Evolutionary conservation across 2,888 invertebrate species (phyloP).

Genomic region (Andrena bucephala): DNA sequence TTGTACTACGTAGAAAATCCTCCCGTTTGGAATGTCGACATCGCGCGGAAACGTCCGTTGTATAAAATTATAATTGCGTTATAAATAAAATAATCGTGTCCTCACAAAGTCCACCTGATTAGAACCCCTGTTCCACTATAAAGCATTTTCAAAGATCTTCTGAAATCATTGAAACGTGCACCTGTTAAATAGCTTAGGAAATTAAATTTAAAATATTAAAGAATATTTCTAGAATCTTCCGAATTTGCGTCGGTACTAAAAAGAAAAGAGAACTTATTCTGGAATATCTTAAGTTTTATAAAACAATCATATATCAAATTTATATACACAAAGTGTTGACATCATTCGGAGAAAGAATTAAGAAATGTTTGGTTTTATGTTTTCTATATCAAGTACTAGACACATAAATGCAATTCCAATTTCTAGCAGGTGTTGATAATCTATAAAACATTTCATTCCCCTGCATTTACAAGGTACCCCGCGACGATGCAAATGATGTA

Average conservation of each 20-base stretch:
- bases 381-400: constrained; percentile 31
- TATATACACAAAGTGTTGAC: constrained; percentile 12
- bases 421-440: constrained; percentile 30
- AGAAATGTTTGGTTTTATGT: constrained; percentile 18
- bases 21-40: constrained; percentile 38
- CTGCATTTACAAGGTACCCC: constrained; percentile 36
- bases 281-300: constrained; percentile 14
- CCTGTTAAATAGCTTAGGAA: background rate
- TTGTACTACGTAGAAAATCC: constrained; percentile 51
- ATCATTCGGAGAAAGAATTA: constrained; percentile 16
- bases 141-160: background rate
- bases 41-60: background rate
- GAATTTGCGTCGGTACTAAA: background rate
- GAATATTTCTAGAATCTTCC: background rate
- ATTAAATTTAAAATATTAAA: background rate
- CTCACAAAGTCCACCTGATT: background rate
- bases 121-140: background rate
- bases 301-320: constrained; percentile 23
- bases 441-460: constrained; percentile 34
- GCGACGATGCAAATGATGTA: constrained; percentile 36
- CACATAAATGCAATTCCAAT: constrained; percentile 45
- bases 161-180: background rate
- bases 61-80: constrained; percentile 5
- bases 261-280: constrained; percentile 17
- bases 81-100: constrained; percentile 9